Conservation (phyloP, 2,113 vertebrate genomes). For the Hippocampus barbouri region DNA sequence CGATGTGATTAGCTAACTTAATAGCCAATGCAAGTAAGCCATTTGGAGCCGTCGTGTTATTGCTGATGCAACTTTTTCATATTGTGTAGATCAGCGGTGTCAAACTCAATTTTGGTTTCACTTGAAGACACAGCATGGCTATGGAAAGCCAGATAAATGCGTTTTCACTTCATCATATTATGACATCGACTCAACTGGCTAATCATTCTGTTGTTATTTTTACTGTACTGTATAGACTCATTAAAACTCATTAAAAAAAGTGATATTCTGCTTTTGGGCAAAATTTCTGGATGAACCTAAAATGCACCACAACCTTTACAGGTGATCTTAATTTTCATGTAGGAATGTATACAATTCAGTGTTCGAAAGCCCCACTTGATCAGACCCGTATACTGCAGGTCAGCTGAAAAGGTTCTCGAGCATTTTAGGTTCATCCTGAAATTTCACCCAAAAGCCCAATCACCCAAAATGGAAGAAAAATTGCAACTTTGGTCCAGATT, state of each 20-base stretch:
- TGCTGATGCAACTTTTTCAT: constrained; percentile 26
- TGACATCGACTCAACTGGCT: too few relatives aligned
- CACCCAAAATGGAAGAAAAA: not conserved
- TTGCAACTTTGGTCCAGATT: not conserved
- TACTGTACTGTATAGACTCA: not conserved
- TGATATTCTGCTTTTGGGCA: not conserved
- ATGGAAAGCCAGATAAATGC: not conserved
- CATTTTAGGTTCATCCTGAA: not conserved
- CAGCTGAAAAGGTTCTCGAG: not conserved
- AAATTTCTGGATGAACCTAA: not conserved
- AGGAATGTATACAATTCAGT: too few relatives aligned
- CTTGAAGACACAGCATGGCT: not conserved
- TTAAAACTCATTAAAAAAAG: not conserved
- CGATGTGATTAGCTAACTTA: constrained; percentile 43
- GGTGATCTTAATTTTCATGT: too few relatives aligned
- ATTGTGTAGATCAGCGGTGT: not conserved
- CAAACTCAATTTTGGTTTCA: not conserved
- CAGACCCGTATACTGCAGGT: too few relatives aligned
- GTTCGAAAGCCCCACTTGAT: too few relatives aligned
- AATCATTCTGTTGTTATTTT: too few relatives aligned
- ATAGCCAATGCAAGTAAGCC: constrained; percentile 53
- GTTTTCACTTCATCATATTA: too few relatives aligned
- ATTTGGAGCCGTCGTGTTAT: constrained; percentile 47
- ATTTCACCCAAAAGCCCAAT: not conserved
- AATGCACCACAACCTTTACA: not conserved